Evolutionary conservation across 2,113 vertebrate species (phyloP), one percentile per base, ranked within the genome.

Genomic region (Anolis carolinensis): DNA sequence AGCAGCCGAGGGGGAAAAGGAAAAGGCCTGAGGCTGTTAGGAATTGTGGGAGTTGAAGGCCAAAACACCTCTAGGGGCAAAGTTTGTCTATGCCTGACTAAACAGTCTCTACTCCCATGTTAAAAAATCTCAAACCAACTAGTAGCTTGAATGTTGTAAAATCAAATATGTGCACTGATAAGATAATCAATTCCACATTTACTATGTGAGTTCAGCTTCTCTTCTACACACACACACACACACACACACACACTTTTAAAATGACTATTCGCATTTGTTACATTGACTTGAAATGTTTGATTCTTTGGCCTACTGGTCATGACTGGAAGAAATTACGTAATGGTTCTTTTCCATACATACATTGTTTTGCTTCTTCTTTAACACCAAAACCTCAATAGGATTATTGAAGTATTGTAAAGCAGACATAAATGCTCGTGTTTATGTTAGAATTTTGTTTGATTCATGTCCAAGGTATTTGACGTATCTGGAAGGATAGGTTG

Each of bases 171-270:
- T 77, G n/a, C 44, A 36, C 16, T 90, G 27, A 48, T 71, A 80
- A 73, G 77, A 32, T 10, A 0, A 89, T 23, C 13, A 50, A 86
- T 91, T 71, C 79, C 88, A 16, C 88, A 76, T 89, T 86, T 81
- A 82, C 32, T 48, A 44, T 82, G 73, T 34, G 63, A 30, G 75
- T 13, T 5, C 16, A 13, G 8, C 27, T 9, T 59, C 2, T 62
- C 59, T 79, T 81, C 55, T 32, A 1, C 7, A 4, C 0, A 77
- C 0, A 25, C 30, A 30, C 9, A 59, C 63, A 1, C 7, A 4
- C 0, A 77, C 0, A 25, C 30, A 30, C 9, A 59, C 63, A 6
- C 52, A 50, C 10, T 27, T 89, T 1, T 39, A 84, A 62, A 4
- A 85, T 25, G 8, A 71, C 36, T 80, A n/a, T 65, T 27, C 34